phyloP scores from a whole-genome alignment of 2,113 vertebrate genomes.

The Odontophorus gujanensis region DNA sequence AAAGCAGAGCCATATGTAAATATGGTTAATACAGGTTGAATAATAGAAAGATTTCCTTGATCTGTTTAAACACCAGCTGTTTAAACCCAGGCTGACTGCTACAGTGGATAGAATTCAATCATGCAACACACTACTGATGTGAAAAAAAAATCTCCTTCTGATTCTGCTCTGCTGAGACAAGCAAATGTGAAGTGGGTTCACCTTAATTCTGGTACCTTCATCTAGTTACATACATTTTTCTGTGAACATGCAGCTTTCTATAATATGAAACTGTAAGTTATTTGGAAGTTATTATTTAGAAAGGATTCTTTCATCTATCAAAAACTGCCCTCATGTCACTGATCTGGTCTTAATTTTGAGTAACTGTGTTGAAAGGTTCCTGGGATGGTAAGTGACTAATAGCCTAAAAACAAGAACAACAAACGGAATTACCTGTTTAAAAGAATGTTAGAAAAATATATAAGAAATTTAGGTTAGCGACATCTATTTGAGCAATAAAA shows the following conservation, averaged over 20 bases:
- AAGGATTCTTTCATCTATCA: not conserved
- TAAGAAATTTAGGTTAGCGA: not conserved
- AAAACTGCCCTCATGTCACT: not conserved
- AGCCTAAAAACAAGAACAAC: not conserved
- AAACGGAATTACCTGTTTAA: not conserved
- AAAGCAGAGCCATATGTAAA: not conserved
- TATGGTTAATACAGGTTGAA: not conserved
- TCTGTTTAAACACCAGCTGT: not conserved
- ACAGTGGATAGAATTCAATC: not conserved
- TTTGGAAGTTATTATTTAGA: not conserved
- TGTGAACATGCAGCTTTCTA: not conserved
- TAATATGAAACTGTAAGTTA: too few species aligned
- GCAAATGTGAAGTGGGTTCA: not conserved
- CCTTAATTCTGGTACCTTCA: not conserved
- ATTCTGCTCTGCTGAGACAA: not conserved
- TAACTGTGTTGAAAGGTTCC: not conserved
- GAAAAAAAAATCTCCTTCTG: not conserved
- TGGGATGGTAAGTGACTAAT: not conserved
- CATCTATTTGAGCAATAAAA: constrained; percentile 17
- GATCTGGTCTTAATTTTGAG: not conserved
- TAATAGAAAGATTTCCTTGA: not conserved
- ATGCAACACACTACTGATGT: not conserved
- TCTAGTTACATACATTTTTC: not conserved
- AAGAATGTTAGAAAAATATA: not conserved
- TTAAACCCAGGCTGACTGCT: not conserved